Conservation (phyloP, 2,888 invertebrate genomes). For the Zygaena filipendulae region DNA sequence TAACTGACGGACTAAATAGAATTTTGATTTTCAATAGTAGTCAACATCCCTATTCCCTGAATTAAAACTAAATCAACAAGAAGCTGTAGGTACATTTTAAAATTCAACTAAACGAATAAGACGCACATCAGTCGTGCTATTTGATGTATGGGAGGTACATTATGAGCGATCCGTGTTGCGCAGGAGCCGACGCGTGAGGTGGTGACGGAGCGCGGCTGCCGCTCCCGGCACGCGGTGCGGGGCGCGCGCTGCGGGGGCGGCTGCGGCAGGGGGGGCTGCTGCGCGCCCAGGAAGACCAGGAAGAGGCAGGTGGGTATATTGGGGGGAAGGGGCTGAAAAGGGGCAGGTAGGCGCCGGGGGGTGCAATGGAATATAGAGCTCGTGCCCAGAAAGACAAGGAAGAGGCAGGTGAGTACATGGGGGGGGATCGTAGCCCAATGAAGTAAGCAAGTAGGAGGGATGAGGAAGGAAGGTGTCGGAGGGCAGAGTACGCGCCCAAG, state of each 20-base stretch:
- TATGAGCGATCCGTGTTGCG: too few species aligned
- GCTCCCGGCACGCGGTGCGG: conserved; percentile 90
- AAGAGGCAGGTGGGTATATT: conserved; percentile 84
- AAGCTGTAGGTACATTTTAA: too few species aligned
- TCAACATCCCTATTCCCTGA: too few species aligned
- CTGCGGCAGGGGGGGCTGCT: conserved; percentile 86
- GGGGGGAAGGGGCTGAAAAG: too few species aligned
- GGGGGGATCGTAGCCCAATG: background rate
- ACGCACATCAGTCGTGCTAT: too few species aligned
- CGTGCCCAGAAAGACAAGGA: conserved; percentile 90
- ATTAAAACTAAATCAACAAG: too few species aligned
- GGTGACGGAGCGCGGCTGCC: conserved; percentile 91
- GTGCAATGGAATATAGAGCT: conserved; percentile 81
- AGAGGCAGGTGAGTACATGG: conserved; percentile 83
- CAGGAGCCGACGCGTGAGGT: conserved; percentile 91
- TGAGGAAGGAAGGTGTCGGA: conserved; percentile 44
- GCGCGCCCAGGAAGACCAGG: conserved; percentile 92
- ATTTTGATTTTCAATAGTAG: background rate
- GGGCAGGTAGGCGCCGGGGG: conserved; percentile 45
- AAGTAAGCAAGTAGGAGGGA: too few species aligned
- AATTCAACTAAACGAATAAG: too few species aligned
- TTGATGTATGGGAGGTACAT: too few species aligned
- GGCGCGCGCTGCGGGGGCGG: conserved; percentile 77
- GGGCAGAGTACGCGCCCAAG: conserved; percentile 80
- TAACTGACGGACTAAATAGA: too few species aligned